These are phyloP conservation scores for Erebia ligea DNA, from an alignment of 2,888 invertebrate species.

Conservation along the genomic window DNA sequence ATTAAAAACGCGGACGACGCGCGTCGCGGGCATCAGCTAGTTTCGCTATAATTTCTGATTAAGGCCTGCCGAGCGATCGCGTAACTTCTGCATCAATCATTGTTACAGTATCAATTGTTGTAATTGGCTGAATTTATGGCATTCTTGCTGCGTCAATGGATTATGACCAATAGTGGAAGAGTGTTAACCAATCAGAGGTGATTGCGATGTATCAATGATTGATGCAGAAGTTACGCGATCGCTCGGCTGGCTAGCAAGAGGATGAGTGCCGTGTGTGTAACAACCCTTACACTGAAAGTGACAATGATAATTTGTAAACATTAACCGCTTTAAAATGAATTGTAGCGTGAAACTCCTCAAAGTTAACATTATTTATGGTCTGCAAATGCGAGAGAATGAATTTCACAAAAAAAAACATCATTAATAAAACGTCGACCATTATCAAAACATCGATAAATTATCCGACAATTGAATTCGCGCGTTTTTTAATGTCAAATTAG, in stretches of 20 bases:
- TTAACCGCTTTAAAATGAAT: conserved; percentile 60
- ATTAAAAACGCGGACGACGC: no score
- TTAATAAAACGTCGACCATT: conserved; percentile 69
- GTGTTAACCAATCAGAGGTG: no score
- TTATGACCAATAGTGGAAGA: no score
- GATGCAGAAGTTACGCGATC: no score
- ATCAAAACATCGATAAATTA: conserved; percentile 79
- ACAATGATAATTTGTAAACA: conserved; percentile 61
- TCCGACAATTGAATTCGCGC: conserved; percentile 76
- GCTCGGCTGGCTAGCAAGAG: neutral
- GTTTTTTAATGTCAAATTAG: conserved; percentile 80
- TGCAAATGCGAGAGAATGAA: conserved; percentile 56
- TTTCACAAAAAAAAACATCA: conserved; percentile 62
- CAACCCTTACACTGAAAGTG: conserved; percentile 20
- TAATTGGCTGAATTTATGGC: no score
- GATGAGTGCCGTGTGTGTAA: neutral
- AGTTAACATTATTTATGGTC: conserved; percentile 68
- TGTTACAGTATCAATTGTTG: no score
- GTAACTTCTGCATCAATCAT: no score
- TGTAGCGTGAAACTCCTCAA: conserved; percentile 68
- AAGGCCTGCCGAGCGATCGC: no score
- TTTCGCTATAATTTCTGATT: no score
- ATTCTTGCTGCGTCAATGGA: no score
- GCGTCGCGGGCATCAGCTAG: no score
- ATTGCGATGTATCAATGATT: no score